Base-by-base conservation (phyloP, 92 coral and sea anemone genomes). In the Muricea muricata region DNA sequence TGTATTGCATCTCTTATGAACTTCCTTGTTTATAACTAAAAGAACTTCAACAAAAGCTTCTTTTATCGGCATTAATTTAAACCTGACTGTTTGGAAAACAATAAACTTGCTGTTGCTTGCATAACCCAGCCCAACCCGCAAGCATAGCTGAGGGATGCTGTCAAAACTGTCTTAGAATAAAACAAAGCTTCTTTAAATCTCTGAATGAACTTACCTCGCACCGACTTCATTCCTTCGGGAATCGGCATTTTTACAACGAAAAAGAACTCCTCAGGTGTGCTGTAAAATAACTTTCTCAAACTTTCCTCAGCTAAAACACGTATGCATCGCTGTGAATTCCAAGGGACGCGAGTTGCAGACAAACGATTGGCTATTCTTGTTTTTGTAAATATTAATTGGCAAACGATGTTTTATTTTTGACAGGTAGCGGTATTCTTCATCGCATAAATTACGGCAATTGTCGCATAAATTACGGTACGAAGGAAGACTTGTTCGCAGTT, bases 221-320 rank as follows among this genome's bases (percentile, higher is more conserved):
- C 65, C 31, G 83, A 78, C 37, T 78, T 78, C 71, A 56, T 55
- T 28, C 83, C 83, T 39, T 78, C 83, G 17, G 83, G 83, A 39
- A 55, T 78, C 70, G 83, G 83, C 83, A 78, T 78, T 40, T 78
- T 78, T 45, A 28, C 28, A 58, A 18, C 23, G 3, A 52, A 20
- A 52, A 52, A 7, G 20, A 4, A 52, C 18, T 25, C 20, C 20
- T 18, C 20, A 18, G 18, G 2, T 52, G 60, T 25, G 60, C 21
- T 20, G 28, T 13, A 78, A 24, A 58, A 20, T 10, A 17, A n/a
- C n/a, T n/a, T 13, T 3, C 14, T 18, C 13, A 17, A n/a, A 47
- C 29, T 50, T 13, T 25, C 7, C 50, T 75, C 30, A 3, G 70
- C 70, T 10, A 25, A 32, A 52, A 17, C 75, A 25, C 75, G 35